A percentile compares a stretch with the other conserved stretches of the same genome.
These are phyloP conservation scores for Pristionchus arcanus DNA, from an alignment of 2,888 invertebrate genomes.

Conservation along the genomic window DNA sequence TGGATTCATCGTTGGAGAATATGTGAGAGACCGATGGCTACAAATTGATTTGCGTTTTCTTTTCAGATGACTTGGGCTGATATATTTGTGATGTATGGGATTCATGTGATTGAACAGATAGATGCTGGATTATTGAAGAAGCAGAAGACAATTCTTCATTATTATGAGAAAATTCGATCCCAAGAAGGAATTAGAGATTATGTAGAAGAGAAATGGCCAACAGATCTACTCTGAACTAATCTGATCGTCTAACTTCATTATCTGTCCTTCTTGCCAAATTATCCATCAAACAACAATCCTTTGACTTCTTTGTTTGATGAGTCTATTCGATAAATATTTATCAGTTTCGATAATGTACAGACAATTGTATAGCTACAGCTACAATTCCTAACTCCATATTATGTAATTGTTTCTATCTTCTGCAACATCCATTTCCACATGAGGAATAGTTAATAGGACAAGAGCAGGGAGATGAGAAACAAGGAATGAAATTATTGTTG, in stretches of 20 bases:
- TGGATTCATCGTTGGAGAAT: slow-evolving; percentile 32
- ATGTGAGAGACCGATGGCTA: neutral
- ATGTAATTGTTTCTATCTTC: neutral
- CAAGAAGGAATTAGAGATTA: slow-evolving; percentile 8
- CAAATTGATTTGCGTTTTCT: neutral
- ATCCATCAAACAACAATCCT: neutral
- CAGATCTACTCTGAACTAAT: neutral
- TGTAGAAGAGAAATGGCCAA: slow-evolving; percentile 45
- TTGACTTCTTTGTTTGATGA: neutral
- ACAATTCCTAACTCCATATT: neutral
- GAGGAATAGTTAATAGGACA: slow-evolving; percentile 17
- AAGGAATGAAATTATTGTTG: slow-evolving; percentile 32
- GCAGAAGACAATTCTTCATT: slow-evolving; percentile 14
- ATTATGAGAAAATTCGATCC: slow-evolving; percentile 17
- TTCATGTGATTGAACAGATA: neutral
- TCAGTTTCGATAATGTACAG: slow-evolving; percentile 2
- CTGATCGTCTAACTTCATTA: neutral
- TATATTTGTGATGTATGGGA: slow-evolving; percentile 4
- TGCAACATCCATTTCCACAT: slow-evolving; percentile 44
- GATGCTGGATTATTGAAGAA: slow-evolving; percentile 25
- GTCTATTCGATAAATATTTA: slow-evolving; percentile 22
- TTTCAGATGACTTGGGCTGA: slow-evolving; percentile 49
- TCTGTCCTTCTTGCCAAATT: neutral
- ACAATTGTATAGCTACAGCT: slow-evolving; percentile 16
- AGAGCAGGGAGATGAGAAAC: slow-evolving; percentile 24